Evolutionary conservation across 2,888 invertebrate genomes (phyloP).

Genomic region (Trachelus iudaicus): DNA sequence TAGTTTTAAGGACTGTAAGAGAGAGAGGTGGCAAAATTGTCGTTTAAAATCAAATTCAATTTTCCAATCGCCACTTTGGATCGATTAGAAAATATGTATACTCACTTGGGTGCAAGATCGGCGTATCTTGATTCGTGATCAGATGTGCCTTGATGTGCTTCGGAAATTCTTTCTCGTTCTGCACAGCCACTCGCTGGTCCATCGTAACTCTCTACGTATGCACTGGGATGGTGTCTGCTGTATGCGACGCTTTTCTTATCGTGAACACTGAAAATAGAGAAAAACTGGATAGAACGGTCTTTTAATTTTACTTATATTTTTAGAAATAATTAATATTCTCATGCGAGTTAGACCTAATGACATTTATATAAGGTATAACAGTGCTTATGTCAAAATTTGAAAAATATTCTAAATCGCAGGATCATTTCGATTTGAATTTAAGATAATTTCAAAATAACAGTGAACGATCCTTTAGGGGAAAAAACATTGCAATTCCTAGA

Average conservation of each 20-base stretch:
- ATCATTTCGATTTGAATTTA: too few species aligned
- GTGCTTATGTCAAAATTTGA: too few species aligned
- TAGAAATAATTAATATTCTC: too few species aligned
- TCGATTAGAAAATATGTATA: constrained; percentile 42
- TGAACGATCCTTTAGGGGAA: too few species aligned
- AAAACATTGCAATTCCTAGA: too few species aligned
- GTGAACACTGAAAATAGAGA: constrained; percentile 55
- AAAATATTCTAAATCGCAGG: too few species aligned
- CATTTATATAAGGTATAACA: too few species aligned
- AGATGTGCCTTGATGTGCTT: constrained; percentile 66
- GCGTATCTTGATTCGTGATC: constrained; percentile 79
- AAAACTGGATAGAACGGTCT: too few species aligned
- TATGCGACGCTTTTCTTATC: constrained; percentile 65
- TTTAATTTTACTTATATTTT: too few species aligned
- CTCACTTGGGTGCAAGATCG: constrained; percentile 90
- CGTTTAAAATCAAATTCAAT: too few species aligned
- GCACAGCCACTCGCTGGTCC: constrained; percentile 65
- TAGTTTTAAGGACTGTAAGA: not conserved
- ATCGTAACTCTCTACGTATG: constrained; percentile 65
- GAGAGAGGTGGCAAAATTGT: not conserved
- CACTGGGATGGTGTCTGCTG: constrained; percentile 67
- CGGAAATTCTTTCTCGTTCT: constrained; percentile 60
- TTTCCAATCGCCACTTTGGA: not conserved
- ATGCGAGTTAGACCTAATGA: too few species aligned
- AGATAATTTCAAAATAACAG: too few species aligned